These are phyloP conservation scores for Omphaloscelis lunosa DNA, from an alignment of 2,888 invertebrate genomes.

Conservation along the genomic window DNA sequence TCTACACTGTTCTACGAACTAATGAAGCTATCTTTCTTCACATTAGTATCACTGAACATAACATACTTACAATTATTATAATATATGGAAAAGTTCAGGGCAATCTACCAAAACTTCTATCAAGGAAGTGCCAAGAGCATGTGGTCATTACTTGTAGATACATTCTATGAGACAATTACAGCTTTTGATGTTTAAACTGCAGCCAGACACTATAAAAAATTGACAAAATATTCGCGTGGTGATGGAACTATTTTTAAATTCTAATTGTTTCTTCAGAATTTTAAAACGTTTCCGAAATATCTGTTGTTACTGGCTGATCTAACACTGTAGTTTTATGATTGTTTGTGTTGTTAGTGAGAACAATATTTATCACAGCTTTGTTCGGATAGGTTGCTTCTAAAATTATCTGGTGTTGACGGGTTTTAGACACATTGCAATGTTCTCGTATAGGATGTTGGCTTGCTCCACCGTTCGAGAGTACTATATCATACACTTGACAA, in stretches of 20 bases:
- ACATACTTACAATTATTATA: conserved; percentile 29
- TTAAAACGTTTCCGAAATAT: conserved; percentile 22
- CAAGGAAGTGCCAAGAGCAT: conserved; percentile 81
- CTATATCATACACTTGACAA: conserved; percentile 45
- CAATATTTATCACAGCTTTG: conserved; percentile 13
- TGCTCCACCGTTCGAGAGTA: conserved; percentile 12
- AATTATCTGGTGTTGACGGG: conserved; percentile 36
- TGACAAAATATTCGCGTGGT: conserved; percentile 26
- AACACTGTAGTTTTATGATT: conserved; percentile 5
- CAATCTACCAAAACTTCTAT: conserved; percentile 81
- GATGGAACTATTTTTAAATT: conserved; percentile 31
- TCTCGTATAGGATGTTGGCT: conserved; percentile 42
- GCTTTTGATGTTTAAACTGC: conserved; percentile 34
- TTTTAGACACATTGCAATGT: conserved; percentile 24
- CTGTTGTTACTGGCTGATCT: not conserved
- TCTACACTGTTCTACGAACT: not conserved
- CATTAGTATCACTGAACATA: conserved; percentile 6
- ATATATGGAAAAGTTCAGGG: conserved; percentile 76
- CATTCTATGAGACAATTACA: conserved; percentile 27
- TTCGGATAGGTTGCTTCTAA: conserved; percentile 14
- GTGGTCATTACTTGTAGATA: conserved; percentile 52
- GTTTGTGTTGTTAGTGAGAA: not conserved
- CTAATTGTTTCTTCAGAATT: not conserved
- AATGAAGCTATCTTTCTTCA: conserved; percentile 14
- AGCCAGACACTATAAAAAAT: conserved; percentile 29